Percentiles rank a stretch among this genome's conserved stretches.
Evolutionary conservation across 2,888 invertebrate genomes (phyloP).

Genomic region (Oligia latruncula): DNA sequence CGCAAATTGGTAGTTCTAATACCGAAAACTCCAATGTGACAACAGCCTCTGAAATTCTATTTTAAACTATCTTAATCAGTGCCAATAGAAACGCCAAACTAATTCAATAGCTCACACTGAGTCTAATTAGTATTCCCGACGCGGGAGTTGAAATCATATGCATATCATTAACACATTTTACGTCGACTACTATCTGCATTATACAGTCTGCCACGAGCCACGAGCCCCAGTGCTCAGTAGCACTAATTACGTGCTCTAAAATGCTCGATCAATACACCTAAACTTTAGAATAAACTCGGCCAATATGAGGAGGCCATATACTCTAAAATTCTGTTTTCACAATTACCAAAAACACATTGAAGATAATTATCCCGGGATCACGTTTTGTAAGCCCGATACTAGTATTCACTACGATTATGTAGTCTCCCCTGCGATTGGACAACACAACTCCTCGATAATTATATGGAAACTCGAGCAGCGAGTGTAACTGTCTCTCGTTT

Average conservation of each 20-base stretch:
- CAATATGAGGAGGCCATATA: neutral
- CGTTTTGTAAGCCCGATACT: neutral
- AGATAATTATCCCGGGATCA: neutral
- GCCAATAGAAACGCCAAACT: neutral
- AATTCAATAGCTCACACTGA: slow-evolving; percentile 9
- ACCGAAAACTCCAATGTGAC: neutral
- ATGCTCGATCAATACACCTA: neutral
- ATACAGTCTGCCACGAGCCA: neutral
- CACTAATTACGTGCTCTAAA: neutral
- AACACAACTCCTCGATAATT: neutral
- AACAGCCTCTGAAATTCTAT: neutral
- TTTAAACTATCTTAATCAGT: neutral
- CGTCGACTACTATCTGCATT: neutral
- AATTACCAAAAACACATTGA: neutral
- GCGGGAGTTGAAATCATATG: slow-evolving; percentile 10
- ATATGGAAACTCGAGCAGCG: neutral
- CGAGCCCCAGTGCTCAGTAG: neutral
- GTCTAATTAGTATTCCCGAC: slow-evolving; percentile 2
- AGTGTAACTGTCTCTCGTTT: neutral
- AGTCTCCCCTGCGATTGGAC: neutral
- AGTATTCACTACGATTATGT: neutral
- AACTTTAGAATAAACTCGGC: neutral
- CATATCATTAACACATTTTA: slow-evolving; percentile 30
- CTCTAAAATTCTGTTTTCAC: neutral
- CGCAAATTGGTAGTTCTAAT: neutral